A percentile compares a stretch with the other conserved stretches of the same genome.
Evolutionary conservation across 1,140 invertebrate species (phyloP).

Genomic region (Scaptodrosophila lebanonensis): DNA sequence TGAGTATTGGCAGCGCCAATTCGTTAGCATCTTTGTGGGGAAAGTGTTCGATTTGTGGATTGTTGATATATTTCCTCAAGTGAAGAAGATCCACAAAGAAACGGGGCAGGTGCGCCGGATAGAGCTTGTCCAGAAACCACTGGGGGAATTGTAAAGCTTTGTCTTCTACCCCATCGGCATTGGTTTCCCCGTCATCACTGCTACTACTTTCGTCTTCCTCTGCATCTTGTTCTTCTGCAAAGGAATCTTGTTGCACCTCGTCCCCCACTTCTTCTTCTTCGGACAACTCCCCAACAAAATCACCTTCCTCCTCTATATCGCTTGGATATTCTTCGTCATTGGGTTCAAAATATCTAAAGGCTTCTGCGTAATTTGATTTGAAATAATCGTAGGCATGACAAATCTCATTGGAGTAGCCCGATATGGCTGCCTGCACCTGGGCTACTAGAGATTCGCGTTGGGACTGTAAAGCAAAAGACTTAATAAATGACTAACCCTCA

Average conservation of each 20-base stretch:
- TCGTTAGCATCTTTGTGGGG: conserved; percentile 80
- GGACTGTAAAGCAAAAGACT: conserved; percentile 26
- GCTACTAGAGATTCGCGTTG: conserved; percentile 78
- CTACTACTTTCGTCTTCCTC: too few relatives aligned
- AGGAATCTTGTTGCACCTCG: background rate
- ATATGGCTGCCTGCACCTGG: conserved; percentile 81
- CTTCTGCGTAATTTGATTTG: conserved; percentile 68
- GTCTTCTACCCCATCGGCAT: too few relatives aligned
- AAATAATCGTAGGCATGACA: conserved; percentile 80
- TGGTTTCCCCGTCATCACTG: conserved; percentile 35
- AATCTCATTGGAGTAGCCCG: conserved; percentile 80
- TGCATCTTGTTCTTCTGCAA: background rate
- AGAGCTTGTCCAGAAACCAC: conserved; percentile 83
- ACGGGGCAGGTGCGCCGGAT: conserved; percentile 80
- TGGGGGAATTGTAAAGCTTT: conserved; percentile 77
- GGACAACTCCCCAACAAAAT: background rate
- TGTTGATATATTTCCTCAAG: conserved; percentile 82
- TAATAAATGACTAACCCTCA: background rate
- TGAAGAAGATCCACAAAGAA: conserved; percentile 84
- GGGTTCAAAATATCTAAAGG: conserved; percentile 32
- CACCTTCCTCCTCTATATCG: conserved; percentile 11
- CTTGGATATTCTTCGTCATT: conserved; percentile 31
- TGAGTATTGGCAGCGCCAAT: conserved; percentile 82
- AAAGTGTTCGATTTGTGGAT: conserved; percentile 86
- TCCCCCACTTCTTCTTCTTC: conserved; percentile 4